Evolutionary conservation across 2,888 invertebrate species (phyloP).

Genomic region (Synergus umbraculus): DNA sequence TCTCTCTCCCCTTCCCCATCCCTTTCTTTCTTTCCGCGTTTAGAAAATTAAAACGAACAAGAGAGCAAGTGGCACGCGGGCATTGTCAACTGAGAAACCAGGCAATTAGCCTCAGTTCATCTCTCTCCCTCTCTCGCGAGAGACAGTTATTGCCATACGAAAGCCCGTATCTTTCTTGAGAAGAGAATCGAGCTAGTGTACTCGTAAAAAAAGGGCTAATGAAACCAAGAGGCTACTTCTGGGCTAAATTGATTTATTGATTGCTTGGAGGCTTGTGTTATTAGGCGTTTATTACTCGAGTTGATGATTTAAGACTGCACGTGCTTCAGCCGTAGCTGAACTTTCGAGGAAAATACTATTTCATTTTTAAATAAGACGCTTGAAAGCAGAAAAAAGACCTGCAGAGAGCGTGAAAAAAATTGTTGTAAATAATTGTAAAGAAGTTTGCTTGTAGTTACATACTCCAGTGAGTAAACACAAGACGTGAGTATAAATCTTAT

Average conservation of each 20-base stretch:
- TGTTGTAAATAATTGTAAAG: not conserved
- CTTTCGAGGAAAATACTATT: constrained; percentile 4
- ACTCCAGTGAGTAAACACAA: not conserved
- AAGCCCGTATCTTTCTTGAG: not conserved
- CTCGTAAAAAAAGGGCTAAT: constrained; percentile 8
- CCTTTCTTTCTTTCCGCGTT: constrained; percentile 55
- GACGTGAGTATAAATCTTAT: not conserved
- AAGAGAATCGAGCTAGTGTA: not conserved
- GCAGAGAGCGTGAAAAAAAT: not conserved
- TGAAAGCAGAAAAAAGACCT: not conserved
- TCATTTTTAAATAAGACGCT: not conserved
- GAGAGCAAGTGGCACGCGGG: constrained; percentile 22
- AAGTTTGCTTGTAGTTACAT: not conserved
- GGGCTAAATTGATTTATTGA: constrained; percentile 37
- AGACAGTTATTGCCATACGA: constrained; percentile 30
- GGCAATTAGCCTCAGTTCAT: constrained; percentile 48
- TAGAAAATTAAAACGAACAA: constrained; percentile 60
- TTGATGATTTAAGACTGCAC: constrained; percentile 40
- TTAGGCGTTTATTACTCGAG: constrained; percentile 25
- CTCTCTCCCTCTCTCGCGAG: constrained; percentile 17
- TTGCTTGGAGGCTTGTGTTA: constrained; percentile 40
- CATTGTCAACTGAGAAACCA: constrained; percentile 32
- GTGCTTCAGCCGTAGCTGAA: constrained; percentile 28
- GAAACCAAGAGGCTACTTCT: constrained; percentile 32
- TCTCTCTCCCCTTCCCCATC: constrained; percentile 50